A percentile compares a stretch with the other conserved stretches of the same genome.
Conservation (phyloP, 2,797 vertebrate genomes). For the Sebastiscus tertius region DNA sequence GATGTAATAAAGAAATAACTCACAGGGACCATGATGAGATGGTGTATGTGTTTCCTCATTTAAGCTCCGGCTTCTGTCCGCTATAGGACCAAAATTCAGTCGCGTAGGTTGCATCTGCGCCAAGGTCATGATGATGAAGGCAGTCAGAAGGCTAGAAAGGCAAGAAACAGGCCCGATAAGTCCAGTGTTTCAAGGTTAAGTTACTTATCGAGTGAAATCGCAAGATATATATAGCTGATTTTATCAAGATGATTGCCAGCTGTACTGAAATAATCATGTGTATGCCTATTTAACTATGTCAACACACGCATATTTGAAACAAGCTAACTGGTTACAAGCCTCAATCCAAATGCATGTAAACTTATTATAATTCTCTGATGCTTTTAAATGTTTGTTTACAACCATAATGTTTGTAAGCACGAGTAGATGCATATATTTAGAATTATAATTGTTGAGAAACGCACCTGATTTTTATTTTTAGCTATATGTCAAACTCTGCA, state of each 20-base stretch:
- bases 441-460: not conserved
- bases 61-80: not conserved
- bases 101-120: not conserved
- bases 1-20: conserved; percentile 14
- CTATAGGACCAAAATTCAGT: not conserved
- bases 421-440: not conserved
- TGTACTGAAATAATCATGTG: not conserved
- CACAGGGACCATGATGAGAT: not conserved
- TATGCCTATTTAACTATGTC: not conserved
- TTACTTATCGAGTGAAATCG: conserved; percentile 12
- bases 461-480: not conserved
- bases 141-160: conserved; percentile 2
- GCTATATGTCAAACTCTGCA: not conserved
- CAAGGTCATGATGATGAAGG: conserved; percentile 52
- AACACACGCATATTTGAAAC: not conserved
- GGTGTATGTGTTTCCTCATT: not conserved
- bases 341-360: not conserved
- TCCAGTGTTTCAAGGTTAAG: not conserved
- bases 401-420: not conserved
- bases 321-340: not conserved
- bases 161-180: not conserved
- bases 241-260: conserved; percentile 23
- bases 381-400: not conserved
- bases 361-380: not conserved
- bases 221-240: conserved; percentile 38